Base-by-base conservation (phyloP, 2,888 invertebrate genomes). In the Minunthozetes semirufus region DNA sequence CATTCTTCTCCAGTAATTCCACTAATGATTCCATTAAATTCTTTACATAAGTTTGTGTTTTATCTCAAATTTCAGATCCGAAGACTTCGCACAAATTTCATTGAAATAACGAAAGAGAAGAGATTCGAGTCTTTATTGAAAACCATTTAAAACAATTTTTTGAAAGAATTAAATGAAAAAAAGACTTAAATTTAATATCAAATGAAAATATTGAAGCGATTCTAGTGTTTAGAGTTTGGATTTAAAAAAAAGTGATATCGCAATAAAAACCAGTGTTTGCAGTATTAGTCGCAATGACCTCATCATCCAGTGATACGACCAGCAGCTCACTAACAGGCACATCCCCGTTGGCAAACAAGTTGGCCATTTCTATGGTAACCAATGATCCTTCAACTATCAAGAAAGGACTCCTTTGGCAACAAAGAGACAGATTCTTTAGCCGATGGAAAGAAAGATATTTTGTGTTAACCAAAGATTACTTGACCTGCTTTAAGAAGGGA, bases 391-490 rank as follows among this genome's bases (percentile, higher is more conserved):
- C 78, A 17, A 79, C 79, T 46, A 70, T 79, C 9, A 78, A 78
- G 61, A 80, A 80, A 73, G 80, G 80, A 11, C 73, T 80, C 22
- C 76, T 80, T 38, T 80, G 80, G 80, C 79, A 80, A 75, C 78
- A 79, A 74, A 66, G 50, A 22, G 48, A 42, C n/a, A 76, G 77
- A 46, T 76, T 79, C 48, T 80, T 80, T 66, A 79, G 78, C 29
- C 77, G 79, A 11, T 80, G 80, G 80, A 80, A 80, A 66, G 79
- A 80, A 66, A 77, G 80, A 33, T 80, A 77, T 74, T 80, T 80
- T 56, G 77, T 80, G 22, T 72, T 80, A 2, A 80, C 80, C 0
- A 77, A 77, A 29, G 79, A 79, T 59, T 80, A 80, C 70, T 75
- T 80, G 22, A 77, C 78, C 15, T 80, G 80, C 73, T 80, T 80